These are phyloP conservation scores for Notothenia rossii DNA, from an alignment of 2,113 vertebrate genomes.

Conservation along the genomic window DNA sequence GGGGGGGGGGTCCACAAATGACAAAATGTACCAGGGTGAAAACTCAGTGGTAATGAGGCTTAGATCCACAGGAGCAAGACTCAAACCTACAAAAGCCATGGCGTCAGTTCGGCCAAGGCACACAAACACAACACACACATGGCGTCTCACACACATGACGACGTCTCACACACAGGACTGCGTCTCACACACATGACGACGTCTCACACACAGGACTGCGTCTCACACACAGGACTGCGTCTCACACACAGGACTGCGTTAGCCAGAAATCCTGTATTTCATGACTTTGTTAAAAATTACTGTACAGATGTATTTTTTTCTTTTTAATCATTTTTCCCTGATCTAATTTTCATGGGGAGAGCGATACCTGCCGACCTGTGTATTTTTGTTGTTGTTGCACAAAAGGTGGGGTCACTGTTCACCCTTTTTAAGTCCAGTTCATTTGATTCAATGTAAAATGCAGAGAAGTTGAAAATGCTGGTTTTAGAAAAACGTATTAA, in stretches of 20 bases:
- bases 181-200: conserved; percentile 55
- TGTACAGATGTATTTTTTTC: conserved; percentile 87
- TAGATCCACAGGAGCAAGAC: conserved; percentile 80
- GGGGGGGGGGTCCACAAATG: conserved; percentile 32
- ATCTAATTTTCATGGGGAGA: conserved; percentile 75
- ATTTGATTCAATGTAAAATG: conserved; percentile 80
- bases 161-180: conserved; percentile 54
- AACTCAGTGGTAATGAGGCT: conserved; percentile 57
- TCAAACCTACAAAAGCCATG: conserved; percentile 68
- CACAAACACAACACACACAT: conserved; percentile 48
- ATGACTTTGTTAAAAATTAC: conserved; percentile 93
- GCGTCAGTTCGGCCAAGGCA: conserved; percentile 54
- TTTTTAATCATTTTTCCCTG: conserved; percentile 86
- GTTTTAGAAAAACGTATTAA: conserved; percentile 81
- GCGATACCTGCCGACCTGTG: conserved; percentile 73
- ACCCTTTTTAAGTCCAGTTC: conserved; percentile 75
- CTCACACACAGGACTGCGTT: conserved; percentile 67
- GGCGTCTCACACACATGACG: too few relatives aligned
- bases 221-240: too few relatives aligned
- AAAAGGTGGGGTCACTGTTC: conserved; percentile 87
- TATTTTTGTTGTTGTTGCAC: conserved; percentile 73
- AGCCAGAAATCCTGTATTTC: conserved; percentile 88
- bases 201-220: conserved; percentile 55
- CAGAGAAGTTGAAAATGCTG: conserved; percentile 75
- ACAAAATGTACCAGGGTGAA: conserved; percentile 38